Evolutionary conservation across 1,140 invertebrate species (phyloP).

Genomic region (Scaptomyza pallida): DNA sequence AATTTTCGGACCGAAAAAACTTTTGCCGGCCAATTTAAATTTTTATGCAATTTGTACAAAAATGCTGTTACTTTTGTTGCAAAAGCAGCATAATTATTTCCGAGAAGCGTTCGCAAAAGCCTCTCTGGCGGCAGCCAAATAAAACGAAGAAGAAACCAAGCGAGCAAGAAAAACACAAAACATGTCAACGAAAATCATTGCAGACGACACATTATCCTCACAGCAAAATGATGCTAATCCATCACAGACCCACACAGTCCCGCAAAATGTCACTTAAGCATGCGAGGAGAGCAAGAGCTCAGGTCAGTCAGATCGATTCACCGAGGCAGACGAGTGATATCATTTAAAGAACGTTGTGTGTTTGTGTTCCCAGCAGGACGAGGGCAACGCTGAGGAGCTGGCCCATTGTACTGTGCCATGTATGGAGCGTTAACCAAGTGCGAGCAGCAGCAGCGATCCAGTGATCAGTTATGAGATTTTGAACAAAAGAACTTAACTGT

Average conservation of each 20-base stretch:
- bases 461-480: conserved; percentile 77
- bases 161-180: conserved; percentile 37
- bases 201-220: conserved; percentile 80
- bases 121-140: conserved; percentile 7
- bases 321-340: conserved; percentile 23
- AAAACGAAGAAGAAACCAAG: conserved; percentile 25
- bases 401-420: conserved; percentile 47
- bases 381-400: background rate
- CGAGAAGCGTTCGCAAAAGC: conserved; percentile 49
- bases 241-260: conserved; percentile 63
- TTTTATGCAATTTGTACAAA: conserved; percentile 84
- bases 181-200: conserved; percentile 80
- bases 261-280: conserved; percentile 78
- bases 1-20: conserved; percentile 63
- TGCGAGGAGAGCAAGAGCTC: conserved; percentile 51
- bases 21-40: conserved; percentile 72
- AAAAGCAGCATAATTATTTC: conserved; percentile 83
- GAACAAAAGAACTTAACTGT: conserved; percentile 79
- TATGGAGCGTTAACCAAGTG: conserved; percentile 61
- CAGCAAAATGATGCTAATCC: conserved; percentile 80
- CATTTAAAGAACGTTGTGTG: conserved; percentile 35
- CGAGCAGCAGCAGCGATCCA: conserved; percentile 47
- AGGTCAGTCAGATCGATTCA: conserved; percentile 38
- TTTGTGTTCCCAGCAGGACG: background rate
- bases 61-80: conserved; percentile 79